These are phyloP conservation scores for Poecilia velifera DNA, from an alignment of 2,797 vertebrate species.

Conservation along the genomic window DNA sequence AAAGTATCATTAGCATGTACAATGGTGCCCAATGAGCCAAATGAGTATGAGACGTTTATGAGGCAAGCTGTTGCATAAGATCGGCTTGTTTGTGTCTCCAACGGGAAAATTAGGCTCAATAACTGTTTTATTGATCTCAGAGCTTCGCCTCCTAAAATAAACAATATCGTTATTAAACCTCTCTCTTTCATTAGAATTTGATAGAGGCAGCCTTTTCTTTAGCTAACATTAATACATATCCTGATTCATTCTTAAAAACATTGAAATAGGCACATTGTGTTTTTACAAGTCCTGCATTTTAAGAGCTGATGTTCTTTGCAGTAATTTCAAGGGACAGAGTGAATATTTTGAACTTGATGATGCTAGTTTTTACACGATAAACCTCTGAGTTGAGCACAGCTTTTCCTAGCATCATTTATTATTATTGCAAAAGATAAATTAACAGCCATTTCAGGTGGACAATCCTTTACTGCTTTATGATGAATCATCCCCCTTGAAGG, in stretches of 20 bases:
- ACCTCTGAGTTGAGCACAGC: neutral
- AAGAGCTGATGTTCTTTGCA: neutral
- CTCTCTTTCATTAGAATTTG: neutral
- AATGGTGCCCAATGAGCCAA: constrained; percentile 48
- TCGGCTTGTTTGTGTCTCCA: constrained; percentile 18
- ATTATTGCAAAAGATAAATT: too few species aligned
- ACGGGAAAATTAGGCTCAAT: constrained; percentile 20
- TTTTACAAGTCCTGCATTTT: neutral
- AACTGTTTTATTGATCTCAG: neutral
- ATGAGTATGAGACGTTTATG: constrained; percentile 31
- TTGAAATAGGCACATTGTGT: neutral
- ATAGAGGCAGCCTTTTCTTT: neutral
- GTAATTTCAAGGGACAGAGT: neutral
- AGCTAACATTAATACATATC: neutral
- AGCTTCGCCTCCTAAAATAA: neutral
- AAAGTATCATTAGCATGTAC: constrained; percentile 44
- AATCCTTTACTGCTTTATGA: neutral
- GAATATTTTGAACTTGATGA: neutral
- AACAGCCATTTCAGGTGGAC: neutral
- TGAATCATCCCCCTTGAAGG: neutral
- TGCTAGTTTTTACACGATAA: neutral
- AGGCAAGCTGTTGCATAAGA: constrained; percentile 26
- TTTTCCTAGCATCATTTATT: neutral
- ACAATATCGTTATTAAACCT: neutral
- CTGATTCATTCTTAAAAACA: neutral